Base-by-base conservation (phyloP, 2,888 invertebrate species). In the Epinotia nisella region DNA sequence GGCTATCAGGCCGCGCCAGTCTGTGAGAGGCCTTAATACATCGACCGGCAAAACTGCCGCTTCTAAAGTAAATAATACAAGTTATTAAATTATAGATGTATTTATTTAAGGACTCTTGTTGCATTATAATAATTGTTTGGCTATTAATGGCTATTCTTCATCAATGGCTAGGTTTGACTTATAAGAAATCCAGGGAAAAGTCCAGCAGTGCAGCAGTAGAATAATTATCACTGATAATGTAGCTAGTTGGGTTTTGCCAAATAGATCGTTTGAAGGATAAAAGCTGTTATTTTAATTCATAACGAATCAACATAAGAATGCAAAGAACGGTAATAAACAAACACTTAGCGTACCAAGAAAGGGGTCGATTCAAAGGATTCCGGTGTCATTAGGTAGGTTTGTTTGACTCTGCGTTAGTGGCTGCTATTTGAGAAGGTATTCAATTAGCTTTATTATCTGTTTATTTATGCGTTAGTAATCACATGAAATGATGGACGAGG, bases 381-480 rank as follows among this genome's bases (percentile, higher is more conserved):
- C 90, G 89, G 87, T 91, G 89, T 90, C 90, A 92, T 92, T 92
- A 92, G 82, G 80, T 92, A 92, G 82, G 80, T 81, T 81, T 76
- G 85, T 86, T 84, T 82, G 80, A 79, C 82, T 82, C 83, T 81
- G 81, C 85, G 84, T 82, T 81, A 80, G 78, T 77, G 80, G 79
- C 82, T 76, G 87, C 88, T 89, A 88, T 87, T 85, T 82, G 84
- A 81, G 87, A 85, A 83, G 86, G 85, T 85, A 88, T 92, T 93
- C 93, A 93, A 93, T 93, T 93, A 90, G 87, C 89, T 93, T 92
- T 92, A 92, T 91, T 91, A 91, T 91, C 90, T 93, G 92, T 92
- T 92, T 93, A 92, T 92, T 91, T 92, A 92, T 91, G 89, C 90
- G 86, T 91, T 90, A 90, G 89, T 73, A 69, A 73, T 73, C 71